phyloP scores from a whole-genome alignment of 2,888 invertebrate species.

The Blastobasis lacticolella region DNA sequence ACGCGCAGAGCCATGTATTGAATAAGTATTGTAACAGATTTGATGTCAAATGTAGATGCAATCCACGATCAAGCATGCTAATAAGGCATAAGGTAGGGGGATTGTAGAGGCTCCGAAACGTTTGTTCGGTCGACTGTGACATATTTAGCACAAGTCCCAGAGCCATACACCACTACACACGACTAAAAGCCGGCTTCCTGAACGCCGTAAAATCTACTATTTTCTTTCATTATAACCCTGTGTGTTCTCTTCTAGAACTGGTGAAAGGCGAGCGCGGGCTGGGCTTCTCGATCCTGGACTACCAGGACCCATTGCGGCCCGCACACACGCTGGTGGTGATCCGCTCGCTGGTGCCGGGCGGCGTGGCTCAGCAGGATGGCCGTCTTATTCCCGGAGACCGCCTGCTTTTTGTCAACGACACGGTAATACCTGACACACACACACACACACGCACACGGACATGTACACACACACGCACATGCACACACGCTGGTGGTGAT shows the following conservation, averaged over 20 bases:
- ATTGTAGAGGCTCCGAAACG: no score
- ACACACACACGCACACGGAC: conserved; percentile 1
- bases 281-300: conserved; percentile 97
- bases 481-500: conserved; percentile 98
- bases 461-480: conserved; percentile 24
- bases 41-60: no score
- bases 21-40: no score
- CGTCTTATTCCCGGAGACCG: conserved; percentile 98
- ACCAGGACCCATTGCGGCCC: conserved; percentile 95
- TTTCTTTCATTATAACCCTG: no score
- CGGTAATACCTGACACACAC: conserved; percentile 45
- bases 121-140: no score
- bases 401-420: conserved; percentile 94
- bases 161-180: no score
- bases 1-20: no score
- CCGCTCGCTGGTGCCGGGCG: conserved; percentile 97
- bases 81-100: no score
- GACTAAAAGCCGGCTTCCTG: no score
- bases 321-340: conserved; percentile 98
- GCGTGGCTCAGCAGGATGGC: conserved; percentile 98
- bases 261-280: conserved; percentile 97
- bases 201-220: no score
- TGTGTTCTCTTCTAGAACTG: conserved; percentile 77
- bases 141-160: no score
- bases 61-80: no score